Evolutionary conservation across 2,888 invertebrate species (phyloP), one percentile per base, ranked within the genome.

Genomic region (Netelia melanura): DNA sequence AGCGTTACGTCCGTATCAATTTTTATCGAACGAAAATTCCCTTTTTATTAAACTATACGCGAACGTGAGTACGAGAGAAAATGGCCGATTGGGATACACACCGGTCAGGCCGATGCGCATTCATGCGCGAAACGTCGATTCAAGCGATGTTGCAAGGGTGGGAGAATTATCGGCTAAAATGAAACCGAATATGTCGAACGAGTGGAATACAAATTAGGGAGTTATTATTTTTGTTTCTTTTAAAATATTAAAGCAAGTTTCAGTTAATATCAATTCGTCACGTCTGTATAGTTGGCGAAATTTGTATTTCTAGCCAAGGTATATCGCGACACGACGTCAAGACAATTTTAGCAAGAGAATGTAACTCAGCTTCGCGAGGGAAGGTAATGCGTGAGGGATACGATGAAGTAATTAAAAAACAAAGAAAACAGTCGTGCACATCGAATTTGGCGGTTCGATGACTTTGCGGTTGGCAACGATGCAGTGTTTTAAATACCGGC

Each of bases 1-100:
- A 68, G 54, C 43, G 56, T 68, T 30, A 38, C 38, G 64, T 84
- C 64, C 74, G 78, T 81, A 81, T 81, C 77, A 78, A 81, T 81
- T 84, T 84, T 81, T 74, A 81, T 81, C 64, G 62, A 61, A 54
- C 68, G 11, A 68, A 62, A 78, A 81, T 74, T 68, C 30, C 54
- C 44, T 54, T 68, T 77, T 81, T 71, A 78, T 81, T 64, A 78
- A 81, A 62, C 21, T 21, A 25, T 62, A 14, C 25, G 62, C 74
- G 81, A 68, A 78, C 23, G 65, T 0, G 71, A 44, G 52, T 38
- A 48, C 25, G 30, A n/a, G 44, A 23, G 58, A 82, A 17, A 77
- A 62, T 44, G 64, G 21, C 75, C 76, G 62, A 76, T 76, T 44
- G 68, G 71, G 58, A 68, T 68, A 81, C 38, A 70, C 38, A 64